Conservation (phyloP, 2,888 invertebrate species). For the Drosophila recens region DNA sequence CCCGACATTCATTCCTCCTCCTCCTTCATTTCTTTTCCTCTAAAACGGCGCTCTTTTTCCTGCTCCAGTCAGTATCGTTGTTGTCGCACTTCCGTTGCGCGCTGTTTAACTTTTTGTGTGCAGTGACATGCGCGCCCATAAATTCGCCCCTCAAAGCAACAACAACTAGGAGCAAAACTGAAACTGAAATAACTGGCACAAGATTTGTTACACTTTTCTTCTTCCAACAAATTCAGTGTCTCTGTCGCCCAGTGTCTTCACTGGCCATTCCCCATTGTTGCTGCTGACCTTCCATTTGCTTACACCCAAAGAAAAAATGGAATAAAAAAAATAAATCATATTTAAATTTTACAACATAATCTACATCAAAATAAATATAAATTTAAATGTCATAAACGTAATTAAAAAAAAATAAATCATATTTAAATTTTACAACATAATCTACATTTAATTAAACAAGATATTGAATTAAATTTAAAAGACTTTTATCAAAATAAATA, state of each 20-base stretch:
- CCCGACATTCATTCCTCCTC: neutral
- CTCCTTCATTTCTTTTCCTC: neutral
- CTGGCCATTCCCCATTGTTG: neutral
- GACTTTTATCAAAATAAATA: neutral
- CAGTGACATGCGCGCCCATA: conserved; percentile 77
- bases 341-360: too few relatives aligned
- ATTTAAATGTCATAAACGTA: too few relatives aligned
- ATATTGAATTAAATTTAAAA: too few relatives aligned
- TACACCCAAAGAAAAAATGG: conserved; percentile 34
- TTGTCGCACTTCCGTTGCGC: conserved; percentile 79
- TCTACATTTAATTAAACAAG: too few relatives aligned
- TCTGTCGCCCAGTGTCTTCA: conserved; percentile 4
- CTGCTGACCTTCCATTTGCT: conserved; percentile 63
- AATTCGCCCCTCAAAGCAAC: conserved; percentile 64
- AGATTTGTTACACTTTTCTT: conserved; percentile 70
- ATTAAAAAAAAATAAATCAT: too few relatives aligned
- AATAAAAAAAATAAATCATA: too few relatives aligned
- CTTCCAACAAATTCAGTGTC: conserved; percentile 38
- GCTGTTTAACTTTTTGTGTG: conserved; percentile 81
- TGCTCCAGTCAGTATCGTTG: conserved; percentile 18
- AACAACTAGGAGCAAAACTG: conserved; percentile 35
- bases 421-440: too few relatives aligned
- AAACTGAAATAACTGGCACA: conserved; percentile 57
- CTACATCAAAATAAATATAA: too few relatives aligned
- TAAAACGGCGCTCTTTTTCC: neutral